Evolutionary conservation across 2,113 vertebrate species (phyloP).

Genomic region (Mormyrus iriodes): DNA sequence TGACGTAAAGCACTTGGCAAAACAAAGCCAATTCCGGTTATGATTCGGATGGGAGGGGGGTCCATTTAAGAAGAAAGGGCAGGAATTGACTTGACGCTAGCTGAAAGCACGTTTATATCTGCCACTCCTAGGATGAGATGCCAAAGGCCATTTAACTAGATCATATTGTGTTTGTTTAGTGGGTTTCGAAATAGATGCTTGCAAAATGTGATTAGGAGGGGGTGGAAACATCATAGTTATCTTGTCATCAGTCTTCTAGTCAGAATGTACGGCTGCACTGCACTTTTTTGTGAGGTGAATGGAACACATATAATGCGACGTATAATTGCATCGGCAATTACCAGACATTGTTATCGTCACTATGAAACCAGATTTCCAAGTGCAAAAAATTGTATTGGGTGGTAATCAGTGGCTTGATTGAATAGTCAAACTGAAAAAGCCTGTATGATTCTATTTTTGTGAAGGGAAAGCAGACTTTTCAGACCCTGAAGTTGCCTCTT

Average conservation of each 20-base stretch:
- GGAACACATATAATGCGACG: not conserved
- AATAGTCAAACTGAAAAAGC: not conserved
- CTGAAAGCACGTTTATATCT: not conserved
- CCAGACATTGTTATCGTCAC: slow-evolving; percentile 7
- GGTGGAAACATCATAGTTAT: not conserved
- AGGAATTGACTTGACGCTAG: not conserved
- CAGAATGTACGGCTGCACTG: not conserved
- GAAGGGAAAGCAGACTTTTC: not conserved
- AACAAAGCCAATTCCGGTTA: not conserved
- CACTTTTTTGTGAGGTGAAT: not conserved
- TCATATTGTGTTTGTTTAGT: not conserved
- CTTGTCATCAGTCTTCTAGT: slow-evolving; percentile 2
- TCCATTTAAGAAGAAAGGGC: not conserved
- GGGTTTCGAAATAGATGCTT: not conserved
- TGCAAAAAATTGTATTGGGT: not conserved
- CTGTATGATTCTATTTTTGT: not conserved
- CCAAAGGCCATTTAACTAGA: not conserved
- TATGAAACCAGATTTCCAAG: not conserved
- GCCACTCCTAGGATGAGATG: not conserved
- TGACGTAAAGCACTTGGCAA: not conserved
- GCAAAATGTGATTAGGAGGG: slow-evolving; percentile 2
- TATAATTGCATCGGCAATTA: slow-evolving; percentile 11
- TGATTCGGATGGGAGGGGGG: not conserved
- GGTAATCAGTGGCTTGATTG: not conserved
- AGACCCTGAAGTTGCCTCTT: not conserved